These are phyloP conservation scores for Amblyopsis rosae DNA, from an alignment of 2,113 vertebrate genomes.

Conservation along the genomic window DNA sequence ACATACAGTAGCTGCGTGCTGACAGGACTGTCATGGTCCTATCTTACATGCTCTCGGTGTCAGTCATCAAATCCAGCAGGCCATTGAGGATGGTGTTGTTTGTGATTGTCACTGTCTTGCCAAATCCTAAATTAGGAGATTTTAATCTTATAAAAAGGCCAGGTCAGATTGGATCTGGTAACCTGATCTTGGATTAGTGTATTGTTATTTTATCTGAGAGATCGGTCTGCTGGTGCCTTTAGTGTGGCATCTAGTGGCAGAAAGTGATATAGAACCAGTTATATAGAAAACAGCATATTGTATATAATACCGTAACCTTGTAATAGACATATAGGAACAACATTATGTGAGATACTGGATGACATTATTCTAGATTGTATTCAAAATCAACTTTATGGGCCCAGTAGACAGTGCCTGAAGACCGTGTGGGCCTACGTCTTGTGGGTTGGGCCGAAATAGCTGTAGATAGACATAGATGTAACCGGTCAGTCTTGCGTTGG, in stretches of 20 bases:
- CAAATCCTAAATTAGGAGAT: constrained; percentile 25
- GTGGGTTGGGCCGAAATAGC: too few relatives aligned
- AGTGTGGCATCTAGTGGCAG: too few relatives aligned
- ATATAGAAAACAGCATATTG: too few relatives aligned
- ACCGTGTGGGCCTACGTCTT: too few relatives aligned
- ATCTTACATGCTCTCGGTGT: constrained; percentile 21
- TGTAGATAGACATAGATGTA: too few relatives aligned
- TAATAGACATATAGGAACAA: too few relatives aligned
- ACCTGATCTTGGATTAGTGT: constrained; percentile 53
- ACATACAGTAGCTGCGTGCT: constrained; percentile 19
- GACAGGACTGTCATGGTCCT: background rate
- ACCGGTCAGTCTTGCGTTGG: too few relatives aligned
- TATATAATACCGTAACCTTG: too few relatives aligned
- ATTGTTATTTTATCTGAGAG: constrained; percentile 47
- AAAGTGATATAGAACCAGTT: too few relatives aligned
- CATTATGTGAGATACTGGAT: too few relatives aligned
- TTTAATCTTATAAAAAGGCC: constrained; percentile 72
- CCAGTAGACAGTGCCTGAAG: too few relatives aligned
- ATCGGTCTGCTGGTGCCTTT: background rate
- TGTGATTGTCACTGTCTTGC: constrained; percentile 19
- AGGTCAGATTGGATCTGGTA: constrained; percentile 60
- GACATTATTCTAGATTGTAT: too few relatives aligned
- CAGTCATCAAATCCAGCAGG: constrained; percentile 16
- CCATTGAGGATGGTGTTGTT: constrained; percentile 1
- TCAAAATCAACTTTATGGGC: background rate